Evolutionary conservation across 2,888 invertebrate species (phyloP).

Genomic region (Trypoxylon attenuatum): DNA sequence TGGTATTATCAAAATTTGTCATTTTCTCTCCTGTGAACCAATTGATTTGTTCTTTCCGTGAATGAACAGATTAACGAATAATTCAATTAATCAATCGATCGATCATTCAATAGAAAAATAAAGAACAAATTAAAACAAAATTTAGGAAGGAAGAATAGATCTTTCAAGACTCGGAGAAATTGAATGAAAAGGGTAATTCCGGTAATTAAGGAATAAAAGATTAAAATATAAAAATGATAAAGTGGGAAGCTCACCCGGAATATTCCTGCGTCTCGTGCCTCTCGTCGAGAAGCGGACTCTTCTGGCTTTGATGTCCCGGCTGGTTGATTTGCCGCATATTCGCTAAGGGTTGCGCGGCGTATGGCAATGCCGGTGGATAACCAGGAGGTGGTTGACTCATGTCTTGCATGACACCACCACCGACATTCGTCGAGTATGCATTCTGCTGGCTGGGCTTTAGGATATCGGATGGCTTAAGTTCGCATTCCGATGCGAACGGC

Average conservation of each 20-base stretch:
- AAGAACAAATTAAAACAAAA: too few species aligned
- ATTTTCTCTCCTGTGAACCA: too few species aligned
- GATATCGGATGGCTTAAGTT: constrained; percentile 76
- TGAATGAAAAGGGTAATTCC: background rate
- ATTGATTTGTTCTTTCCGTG: too few species aligned
- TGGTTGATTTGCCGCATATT: constrained; percentile 63
- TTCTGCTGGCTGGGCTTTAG: constrained; percentile 66
- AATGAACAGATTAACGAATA: too few species aligned
- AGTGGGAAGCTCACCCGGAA: constrained; percentile 49
- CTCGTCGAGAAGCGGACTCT: constrained; percentile 70
- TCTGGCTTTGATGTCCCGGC: constrained; percentile 61
- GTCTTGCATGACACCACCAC: constrained; percentile 69
- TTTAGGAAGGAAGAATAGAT: too few species aligned
- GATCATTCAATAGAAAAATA: too few species aligned
- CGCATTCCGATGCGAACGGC: constrained; percentile 81
- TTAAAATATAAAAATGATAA: background rate
- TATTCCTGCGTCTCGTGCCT: constrained; percentile 65
- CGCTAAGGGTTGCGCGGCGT: constrained; percentile 66
- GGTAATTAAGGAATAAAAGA: background rate
- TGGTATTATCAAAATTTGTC: too few species aligned
- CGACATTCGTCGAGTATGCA: constrained; percentile 55
- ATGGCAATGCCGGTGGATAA: constrained; percentile 74
- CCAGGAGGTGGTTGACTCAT: constrained; percentile 78
- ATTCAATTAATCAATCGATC: background rate
- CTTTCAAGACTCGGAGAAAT: too few species aligned